A percentile compares a stretch with the other conserved stretches of the same genome.
Conservation (phyloP, 2,888 invertebrate species). For the Willowsia nigromaculata region DNA sequence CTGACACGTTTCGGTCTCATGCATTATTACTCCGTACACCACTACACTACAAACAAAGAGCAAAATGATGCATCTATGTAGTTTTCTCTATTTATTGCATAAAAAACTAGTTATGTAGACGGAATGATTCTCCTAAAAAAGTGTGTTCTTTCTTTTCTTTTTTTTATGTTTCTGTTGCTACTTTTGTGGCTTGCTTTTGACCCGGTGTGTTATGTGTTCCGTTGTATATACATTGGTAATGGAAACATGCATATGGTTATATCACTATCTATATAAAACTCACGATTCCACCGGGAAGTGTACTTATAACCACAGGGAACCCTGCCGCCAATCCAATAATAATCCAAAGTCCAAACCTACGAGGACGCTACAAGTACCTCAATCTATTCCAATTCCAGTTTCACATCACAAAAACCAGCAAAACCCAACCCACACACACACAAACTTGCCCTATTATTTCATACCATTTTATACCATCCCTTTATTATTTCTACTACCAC, state of each 20-base stretch:
- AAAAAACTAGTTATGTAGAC: not conserved
- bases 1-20: constrained; percentile 71
- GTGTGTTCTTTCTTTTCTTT: constrained; percentile 4
- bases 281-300: constrained; percentile 66
- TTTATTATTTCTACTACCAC: constrained; percentile 29
- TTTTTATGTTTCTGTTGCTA: constrained; percentile 59
- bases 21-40: constrained; percentile 66
- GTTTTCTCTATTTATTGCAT: not conserved
- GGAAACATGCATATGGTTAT: too few relatives aligned
- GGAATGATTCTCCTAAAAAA: not conserved
- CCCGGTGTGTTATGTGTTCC: constrained; percentile 36
- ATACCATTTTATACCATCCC: not conserved
- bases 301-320: constrained; percentile 65
- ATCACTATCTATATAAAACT: too few relatives aligned
- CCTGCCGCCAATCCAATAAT: constrained; percentile 71
- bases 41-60: not conserved
- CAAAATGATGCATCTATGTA: not conserved
- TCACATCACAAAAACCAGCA: not conserved
- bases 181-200: constrained; percentile 61
- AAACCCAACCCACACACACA: not conserved
- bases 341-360: constrained; percentile 64
- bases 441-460: not conserved
- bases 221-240: too few relatives aligned
- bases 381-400: constrained; percentile 27
- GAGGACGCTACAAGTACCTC: constrained; percentile 69